Percentiles rank a stretch among this genome's conserved stretches.
Conservation (phyloP, 2,888 invertebrate genomes). For the Thera britannica region DNA sequence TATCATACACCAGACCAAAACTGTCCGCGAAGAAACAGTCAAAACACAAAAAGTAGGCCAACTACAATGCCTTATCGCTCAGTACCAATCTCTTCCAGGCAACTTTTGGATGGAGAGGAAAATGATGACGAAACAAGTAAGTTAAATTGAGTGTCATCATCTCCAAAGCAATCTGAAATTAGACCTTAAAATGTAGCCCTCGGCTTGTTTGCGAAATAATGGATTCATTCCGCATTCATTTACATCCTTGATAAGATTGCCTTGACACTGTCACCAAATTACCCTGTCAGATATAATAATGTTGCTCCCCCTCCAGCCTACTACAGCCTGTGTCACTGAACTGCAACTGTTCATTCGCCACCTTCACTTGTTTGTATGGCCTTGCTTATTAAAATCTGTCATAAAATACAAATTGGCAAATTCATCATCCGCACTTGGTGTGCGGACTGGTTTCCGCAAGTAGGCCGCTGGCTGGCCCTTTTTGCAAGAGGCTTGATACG, state of each 20-base stretch:
- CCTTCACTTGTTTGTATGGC: not conserved
- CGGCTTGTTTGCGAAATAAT: conserved; percentile 81
- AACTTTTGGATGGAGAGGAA: not conserved
- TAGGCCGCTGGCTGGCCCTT: too few relatives aligned
- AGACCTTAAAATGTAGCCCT: conserved; percentile 39
- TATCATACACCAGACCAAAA: too few relatives aligned
- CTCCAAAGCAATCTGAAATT: conserved; percentile 4
- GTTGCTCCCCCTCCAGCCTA: conserved; percentile 10
- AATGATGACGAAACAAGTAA: too few relatives aligned
- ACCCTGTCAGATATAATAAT: conserved; percentile 77
- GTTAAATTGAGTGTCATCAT: not conserved
- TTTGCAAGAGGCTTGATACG: too few relatives aligned
- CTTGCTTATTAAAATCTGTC: too few relatives aligned
- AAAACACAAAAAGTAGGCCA: too few relatives aligned
- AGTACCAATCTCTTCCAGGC: too few relatives aligned
- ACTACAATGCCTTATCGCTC: too few relatives aligned
- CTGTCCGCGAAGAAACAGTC: too few relatives aligned
- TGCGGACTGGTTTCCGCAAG: too few relatives aligned
- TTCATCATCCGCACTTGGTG: too few relatives aligned
- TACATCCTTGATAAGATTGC: conserved; percentile 80
- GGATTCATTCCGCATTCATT: conserved; percentile 84
- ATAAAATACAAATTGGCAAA: too few relatives aligned
- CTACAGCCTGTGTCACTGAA: conserved; percentile 18
- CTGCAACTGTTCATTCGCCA: not conserved
- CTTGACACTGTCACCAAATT: conserved; percentile 73